Percentiles rank a stretch among this genome's conserved stretches.
Conservation (phyloP, 2,113 vertebrate genomes). For the Proterorhinus semilunaris region DNA sequence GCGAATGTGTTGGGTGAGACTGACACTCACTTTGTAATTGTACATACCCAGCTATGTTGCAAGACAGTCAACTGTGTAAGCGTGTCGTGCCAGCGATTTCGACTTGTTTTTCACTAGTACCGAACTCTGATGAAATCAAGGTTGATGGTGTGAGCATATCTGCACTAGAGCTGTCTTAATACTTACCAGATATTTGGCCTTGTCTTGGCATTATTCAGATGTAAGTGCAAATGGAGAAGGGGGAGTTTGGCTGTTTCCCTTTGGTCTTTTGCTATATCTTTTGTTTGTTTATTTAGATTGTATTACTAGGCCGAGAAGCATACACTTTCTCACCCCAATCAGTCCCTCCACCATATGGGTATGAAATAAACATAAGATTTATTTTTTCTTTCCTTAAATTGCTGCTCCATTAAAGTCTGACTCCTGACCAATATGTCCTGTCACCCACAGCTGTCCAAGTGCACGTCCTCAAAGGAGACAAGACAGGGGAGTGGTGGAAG, state of each 20-base stretch:
- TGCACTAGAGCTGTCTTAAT: slow-evolving; percentile 35
- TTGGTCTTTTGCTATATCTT: too few species aligned
- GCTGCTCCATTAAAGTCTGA: too few species aligned
- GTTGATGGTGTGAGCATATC: slow-evolving; percentile 45
- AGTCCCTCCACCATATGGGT: too few species aligned
- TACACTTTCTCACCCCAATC: too few species aligned
- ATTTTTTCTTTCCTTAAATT: too few species aligned
- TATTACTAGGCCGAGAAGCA: too few species aligned
- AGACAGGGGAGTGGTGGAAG: slow-evolving; percentile 97
- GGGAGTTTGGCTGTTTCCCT: slow-evolving; percentile 16
- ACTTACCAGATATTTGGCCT: slow-evolving; percentile 49
- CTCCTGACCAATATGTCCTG: neutral
- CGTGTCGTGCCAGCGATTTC: slow-evolving; percentile 51
- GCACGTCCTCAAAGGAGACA: slow-evolving; percentile 93
- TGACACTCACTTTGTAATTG: slow-evolving; percentile 41
- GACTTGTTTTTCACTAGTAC: slow-evolving; percentile 44
- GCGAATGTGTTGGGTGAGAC: slow-evolving; percentile 27
- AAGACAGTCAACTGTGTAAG: slow-evolving; percentile 64
- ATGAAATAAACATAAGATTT: too few species aligned
- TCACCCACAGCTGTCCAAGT: slow-evolving; percentile 87
- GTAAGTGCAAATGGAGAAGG: slow-evolving; percentile 21
- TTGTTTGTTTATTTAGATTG: too few species aligned
- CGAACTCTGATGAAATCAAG: slow-evolving; percentile 43
- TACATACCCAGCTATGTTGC: slow-evolving; percentile 48
- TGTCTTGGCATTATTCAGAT: slow-evolving; percentile 22